Percentiles rank a stretch among this genome's conserved stretches.
phyloP scores from a whole-genome alignment of 2,888 invertebrate species.

The Prosopocoilus inquinatus region DNA sequence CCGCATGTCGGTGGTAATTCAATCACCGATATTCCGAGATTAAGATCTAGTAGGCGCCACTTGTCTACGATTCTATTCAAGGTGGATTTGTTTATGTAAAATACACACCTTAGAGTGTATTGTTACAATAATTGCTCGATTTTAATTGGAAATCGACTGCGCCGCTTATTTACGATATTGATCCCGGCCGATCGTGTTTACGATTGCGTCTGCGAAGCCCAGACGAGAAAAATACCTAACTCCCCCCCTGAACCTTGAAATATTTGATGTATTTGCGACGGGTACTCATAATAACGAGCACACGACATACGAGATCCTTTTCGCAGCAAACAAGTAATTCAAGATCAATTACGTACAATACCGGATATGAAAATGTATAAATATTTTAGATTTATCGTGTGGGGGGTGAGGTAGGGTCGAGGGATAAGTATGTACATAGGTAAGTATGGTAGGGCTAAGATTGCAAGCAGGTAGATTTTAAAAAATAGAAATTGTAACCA shows the following conservation, averaged over 20 bases:
- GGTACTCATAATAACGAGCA: too few relatives aligned
- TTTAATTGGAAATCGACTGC: slow-evolving; percentile 27
- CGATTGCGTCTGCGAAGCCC: background rate
- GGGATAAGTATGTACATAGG: too few relatives aligned
- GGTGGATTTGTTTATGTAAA: slow-evolving; percentile 31
- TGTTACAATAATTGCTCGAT: slow-evolving; percentile 32
- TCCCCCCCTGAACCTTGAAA: background rate
- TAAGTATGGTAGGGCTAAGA: too few relatives aligned
- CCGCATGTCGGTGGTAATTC: slow-evolving; percentile 26
- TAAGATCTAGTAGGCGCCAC: slow-evolving; percentile 36
- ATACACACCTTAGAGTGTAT: slow-evolving; percentile 27
- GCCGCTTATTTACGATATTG: slow-evolving; percentile 15
- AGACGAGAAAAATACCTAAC: background rate
- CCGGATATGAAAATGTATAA: too few relatives aligned
- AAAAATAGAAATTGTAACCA: too few relatives aligned
- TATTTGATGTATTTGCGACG: background rate
- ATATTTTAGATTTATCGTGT: too few relatives aligned
- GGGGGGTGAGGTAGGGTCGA: too few relatives aligned
- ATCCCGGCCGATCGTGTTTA: slow-evolving; percentile 7
- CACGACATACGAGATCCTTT: too few relatives aligned
- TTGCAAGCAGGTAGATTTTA: too few relatives aligned
- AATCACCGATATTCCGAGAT: slow-evolving; percentile 30
- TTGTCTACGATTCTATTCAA: slow-evolving; percentile 30
- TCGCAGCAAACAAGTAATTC: too few relatives aligned
- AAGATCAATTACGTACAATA: too few relatives aligned